Conservation (phyloP, 2,888 invertebrate genomes). For the Lycaena phlaeas region DNA sequence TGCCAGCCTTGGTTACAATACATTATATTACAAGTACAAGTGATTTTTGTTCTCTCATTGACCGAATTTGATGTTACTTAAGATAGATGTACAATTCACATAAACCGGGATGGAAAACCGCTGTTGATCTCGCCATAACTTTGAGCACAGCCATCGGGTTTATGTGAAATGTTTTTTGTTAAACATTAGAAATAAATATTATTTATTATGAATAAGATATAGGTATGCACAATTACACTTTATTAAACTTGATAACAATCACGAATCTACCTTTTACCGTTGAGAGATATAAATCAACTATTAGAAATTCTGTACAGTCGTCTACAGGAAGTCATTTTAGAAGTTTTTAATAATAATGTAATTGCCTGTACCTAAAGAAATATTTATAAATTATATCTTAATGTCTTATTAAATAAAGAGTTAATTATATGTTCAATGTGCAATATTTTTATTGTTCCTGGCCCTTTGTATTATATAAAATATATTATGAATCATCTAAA, state of each 20-base stretch:
- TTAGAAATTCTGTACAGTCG: neutral
- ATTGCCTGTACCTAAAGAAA: neutral
- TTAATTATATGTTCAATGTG: conserved; percentile 1
- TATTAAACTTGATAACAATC: too few relatives aligned
- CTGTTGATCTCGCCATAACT: conserved; percentile 6
- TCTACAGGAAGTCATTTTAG: neutral
- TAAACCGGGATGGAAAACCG: conserved; percentile 3
- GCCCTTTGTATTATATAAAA: too few relatives aligned
- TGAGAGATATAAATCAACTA: too few relatives aligned
- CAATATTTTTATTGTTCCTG: neutral
- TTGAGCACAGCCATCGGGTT: conserved; percentile 1
- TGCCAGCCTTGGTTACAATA: neutral
- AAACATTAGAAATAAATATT: conserved; percentile 6
- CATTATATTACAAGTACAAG: conserved; percentile 10
- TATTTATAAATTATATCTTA: neutral
- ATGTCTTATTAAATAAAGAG: conserved; percentile 5
- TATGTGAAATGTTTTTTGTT: conserved; percentile 7
- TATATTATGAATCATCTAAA: too few relatives aligned
- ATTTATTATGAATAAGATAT: conserved; percentile 8
- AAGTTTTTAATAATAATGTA: neutral
- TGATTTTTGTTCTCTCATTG: conserved; percentile 7
- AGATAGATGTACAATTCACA: neutral
- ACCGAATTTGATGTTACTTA: conserved; percentile 9
- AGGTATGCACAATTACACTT: conserved; percentile 6
- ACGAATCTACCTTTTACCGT: too few relatives aligned